A percentile compares a stretch with the other conserved stretches of the same genome.
Conservation (phyloP, 2,888 invertebrate genomes). For the Drosophila borealis region DNA sequence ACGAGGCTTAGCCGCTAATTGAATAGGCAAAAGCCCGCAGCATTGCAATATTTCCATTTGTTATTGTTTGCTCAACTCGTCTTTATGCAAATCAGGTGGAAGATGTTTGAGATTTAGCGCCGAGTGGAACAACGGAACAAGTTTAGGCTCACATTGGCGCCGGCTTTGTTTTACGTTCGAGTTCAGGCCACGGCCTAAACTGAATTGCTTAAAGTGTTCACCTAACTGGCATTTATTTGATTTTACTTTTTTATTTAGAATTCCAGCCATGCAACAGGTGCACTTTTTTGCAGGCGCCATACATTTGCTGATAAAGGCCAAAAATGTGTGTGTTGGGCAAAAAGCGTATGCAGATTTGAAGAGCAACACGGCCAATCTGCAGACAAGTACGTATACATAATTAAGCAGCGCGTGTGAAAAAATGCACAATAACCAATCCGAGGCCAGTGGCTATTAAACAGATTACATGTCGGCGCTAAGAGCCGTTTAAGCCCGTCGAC, state of each 20-base stretch:
- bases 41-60: slow-evolving; percentile 19
- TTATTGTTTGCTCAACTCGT: slow-evolving; percentile 27
- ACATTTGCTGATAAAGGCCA: slow-evolving; percentile 10
- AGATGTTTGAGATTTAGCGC: slow-evolving; percentile 29
- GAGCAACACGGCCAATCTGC: slow-evolving; percentile 1
- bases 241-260: slow-evolving; percentile 11
- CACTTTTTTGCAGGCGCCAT: slow-evolving; percentile 3
- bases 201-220: slow-evolving; percentile 24
- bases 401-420: slow-evolving; percentile 55
- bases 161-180: slow-evolving; percentile 26
- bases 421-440: slow-evolving; percentile 33
- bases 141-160: slow-evolving; percentile 45
- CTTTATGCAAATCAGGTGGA: slow-evolving; percentile 63
- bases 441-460: slow-evolving; percentile 75
- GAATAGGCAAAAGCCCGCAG: slow-evolving; percentile 21
- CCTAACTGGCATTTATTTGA: slow-evolving; percentile 22
- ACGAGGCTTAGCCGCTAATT: slow-evolving; percentile 31
- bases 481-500: slow-evolving; percentile 72
- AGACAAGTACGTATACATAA: slow-evolving; percentile 33
- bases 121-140: slow-evolving; percentile 29
- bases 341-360: slow-evolving; percentile 21
- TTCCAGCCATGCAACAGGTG: slow-evolving; percentile 55
- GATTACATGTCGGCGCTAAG: slow-evolving; percentile 78
- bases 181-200: slow-evolving; percentile 12
- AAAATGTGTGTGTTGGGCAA: background rate